Evolutionary conservation across 2,888 invertebrate species (phyloP).

Genomic region (Andrena dorsata): DNA sequence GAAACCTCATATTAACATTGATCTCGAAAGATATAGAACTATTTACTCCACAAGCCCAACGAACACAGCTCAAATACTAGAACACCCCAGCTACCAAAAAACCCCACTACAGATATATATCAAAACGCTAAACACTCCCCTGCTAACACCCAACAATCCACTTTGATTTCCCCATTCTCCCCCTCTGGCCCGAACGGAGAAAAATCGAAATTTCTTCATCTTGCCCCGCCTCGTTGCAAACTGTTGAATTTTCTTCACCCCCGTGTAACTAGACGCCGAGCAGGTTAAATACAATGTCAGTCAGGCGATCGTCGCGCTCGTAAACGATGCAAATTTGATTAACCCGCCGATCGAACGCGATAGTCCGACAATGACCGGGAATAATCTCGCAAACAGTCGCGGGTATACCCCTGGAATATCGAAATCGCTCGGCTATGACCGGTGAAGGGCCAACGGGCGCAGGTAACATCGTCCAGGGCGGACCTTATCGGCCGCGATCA

Average conservation of each 20-base stretch:
- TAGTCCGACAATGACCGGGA: conserved; percentile 17
- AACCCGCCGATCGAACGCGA: conserved; percentile 6
- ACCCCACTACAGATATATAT: too few relatives aligned
- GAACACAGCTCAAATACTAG: not conserved
- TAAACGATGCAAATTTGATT: conserved; percentile 26
- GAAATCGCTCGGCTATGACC: conserved; percentile 37
- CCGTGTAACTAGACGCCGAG: not conserved
- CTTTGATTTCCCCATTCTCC: too few relatives aligned
- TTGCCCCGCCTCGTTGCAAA: too few relatives aligned
- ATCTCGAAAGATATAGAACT: too few relatives aligned
- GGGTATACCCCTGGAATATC: conserved; percentile 19
- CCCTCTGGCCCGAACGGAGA: too few relatives aligned
- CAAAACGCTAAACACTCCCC: too few relatives aligned
- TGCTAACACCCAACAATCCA: too few relatives aligned
- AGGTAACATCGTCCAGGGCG: conserved; percentile 67
- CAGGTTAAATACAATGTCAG: conserved; percentile 12
- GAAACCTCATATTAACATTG: not conserved
- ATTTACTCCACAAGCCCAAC: not conserved
- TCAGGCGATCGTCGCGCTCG: not conserved
- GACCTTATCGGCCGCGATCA: conserved; percentile 79
- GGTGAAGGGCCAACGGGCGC: conserved; percentile 44
- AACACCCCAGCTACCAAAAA: too few relatives aligned
- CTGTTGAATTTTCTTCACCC: not conserved
- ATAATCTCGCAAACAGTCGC: conserved; percentile 37
- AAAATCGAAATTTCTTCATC: too few relatives aligned